phyloP scores from a whole-genome alignment of 2,888 invertebrate genomes.

The Mesorhabditis sp. region DNA sequence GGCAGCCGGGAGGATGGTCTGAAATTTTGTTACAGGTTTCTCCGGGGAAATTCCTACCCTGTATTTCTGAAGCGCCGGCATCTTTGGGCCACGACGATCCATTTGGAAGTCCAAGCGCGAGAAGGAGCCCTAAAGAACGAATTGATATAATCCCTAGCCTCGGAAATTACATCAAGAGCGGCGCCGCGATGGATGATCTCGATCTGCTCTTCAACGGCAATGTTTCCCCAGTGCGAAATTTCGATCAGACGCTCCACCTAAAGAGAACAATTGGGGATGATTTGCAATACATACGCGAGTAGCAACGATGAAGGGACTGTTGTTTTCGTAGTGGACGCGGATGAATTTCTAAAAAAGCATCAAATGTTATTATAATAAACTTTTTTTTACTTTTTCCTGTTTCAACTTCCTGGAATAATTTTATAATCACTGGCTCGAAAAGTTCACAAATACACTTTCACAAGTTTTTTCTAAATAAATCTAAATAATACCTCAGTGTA shows the following conservation, averaged over 20 bases:
- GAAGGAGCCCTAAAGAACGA: constrained; percentile 63
- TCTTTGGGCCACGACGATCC: constrained; percentile 76
- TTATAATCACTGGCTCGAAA: no score
- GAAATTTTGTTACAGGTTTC: constrained; percentile 13
- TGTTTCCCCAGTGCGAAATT: constrained; percentile 92
- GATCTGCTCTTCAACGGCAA: constrained; percentile 90
- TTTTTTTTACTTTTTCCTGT: no score
- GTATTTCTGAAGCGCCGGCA: constrained; percentile 85
- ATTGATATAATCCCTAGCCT: background rate
- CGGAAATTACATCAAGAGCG: constrained; percentile 68
- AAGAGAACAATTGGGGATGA: constrained; percentile 55
- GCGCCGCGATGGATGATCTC: constrained; percentile 90
- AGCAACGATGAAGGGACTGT: constrained; percentile 90
- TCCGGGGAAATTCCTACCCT: constrained; percentile 65
- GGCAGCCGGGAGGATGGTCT: constrained; percentile 72
- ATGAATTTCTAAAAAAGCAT: constrained; percentile 65
- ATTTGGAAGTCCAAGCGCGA: constrained; percentile 95
- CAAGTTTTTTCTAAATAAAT: background rate
- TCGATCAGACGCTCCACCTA: constrained; percentile 79
- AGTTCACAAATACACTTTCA: no score
- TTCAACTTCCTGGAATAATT: no score
- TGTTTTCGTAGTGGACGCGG: constrained; percentile 87
- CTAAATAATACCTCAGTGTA: constrained; percentile 60
- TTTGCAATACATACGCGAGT: constrained; percentile 59
- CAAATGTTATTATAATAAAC: background rate